Percentiles rank a stretch among this genome's conserved stretches.
phyloP scores from a whole-genome alignment of 2,797 vertebrate species.

The Peromyscus nudipes region DNA sequence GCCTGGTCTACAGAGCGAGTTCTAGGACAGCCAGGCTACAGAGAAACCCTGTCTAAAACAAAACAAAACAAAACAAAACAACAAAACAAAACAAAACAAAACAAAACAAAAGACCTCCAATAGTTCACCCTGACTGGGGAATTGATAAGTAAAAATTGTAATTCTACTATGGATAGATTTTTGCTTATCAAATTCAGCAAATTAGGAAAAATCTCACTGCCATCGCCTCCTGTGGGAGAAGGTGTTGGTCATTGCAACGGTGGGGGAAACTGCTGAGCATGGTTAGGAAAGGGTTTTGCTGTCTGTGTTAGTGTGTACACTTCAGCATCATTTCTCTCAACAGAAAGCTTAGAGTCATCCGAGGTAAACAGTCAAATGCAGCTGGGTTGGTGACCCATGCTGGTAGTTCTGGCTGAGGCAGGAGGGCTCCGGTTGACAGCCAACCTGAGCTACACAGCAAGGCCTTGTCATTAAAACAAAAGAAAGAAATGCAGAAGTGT shows the following conservation, averaged over 20 bases:
- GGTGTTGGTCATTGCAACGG: not conserved
- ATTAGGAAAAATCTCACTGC: not conserved
- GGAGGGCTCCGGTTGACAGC: not conserved
- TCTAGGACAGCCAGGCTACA: not conserved
- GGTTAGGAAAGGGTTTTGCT: not conserved
- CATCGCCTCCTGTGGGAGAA: not conserved
- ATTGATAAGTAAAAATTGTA: not conserved
- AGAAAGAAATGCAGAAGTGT: not conserved
- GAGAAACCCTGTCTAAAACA: not conserved
- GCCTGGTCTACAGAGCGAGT: not conserved
- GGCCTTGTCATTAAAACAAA: not conserved
- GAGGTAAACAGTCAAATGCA: not conserved
- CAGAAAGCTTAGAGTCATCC: not conserved
- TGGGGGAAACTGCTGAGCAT: not conserved
- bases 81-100: not conserved
- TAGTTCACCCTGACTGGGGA: not conserved
- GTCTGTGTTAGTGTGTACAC: not conserved
- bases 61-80: not conserved
- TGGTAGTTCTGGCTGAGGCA: not conserved
- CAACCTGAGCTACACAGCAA: not conserved
- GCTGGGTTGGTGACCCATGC: not conserved
- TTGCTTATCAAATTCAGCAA: not conserved
- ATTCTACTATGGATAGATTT: not conserved
- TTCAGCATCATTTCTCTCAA: not conserved
- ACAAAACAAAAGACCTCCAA: not conserved